Base-by-base conservation (phyloP, 30 jellyfish, hydroid and myxozoan genomes). In the Turritopsis rubra region DNA sequence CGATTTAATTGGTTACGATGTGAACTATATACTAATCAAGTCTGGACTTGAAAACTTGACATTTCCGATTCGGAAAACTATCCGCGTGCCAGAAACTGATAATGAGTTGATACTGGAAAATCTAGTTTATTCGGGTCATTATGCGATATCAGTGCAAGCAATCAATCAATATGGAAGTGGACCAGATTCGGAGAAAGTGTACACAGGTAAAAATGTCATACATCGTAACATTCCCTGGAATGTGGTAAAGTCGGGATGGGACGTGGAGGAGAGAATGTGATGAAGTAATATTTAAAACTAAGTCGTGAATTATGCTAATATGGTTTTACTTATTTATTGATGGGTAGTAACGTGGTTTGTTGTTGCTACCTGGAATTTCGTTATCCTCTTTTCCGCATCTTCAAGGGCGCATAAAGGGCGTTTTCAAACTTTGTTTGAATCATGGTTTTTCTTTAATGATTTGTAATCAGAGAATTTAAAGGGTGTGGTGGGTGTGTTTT, bases 91-190 rank as follows among this genome's bases (percentile, higher is more conserved):
- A n/a, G 77, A 23, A 23, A 8, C 28, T 19, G 31, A 68, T 8
- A 68, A 68, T 22, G 30, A 27, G 17, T 9, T 68, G 16, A 68
- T 27, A 68, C 28, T 68, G 30, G 30, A 68, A 7, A 27, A 68
- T 27, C 30, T 68, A 22, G 77, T 68, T n/a, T 68, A n/a, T 68
- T 68, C 77, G 28, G 77, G 77, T 68, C 77, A 68, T 1, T 68
- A 68, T 0, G 30, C 77, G 30, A 68, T 68, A 68, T n/a, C 28
- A n/a, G 77, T 68, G 30, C 77, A 68, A 27, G 77, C 77, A 8
- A 68, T 68, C 21, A 68, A 68, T 19, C 77, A 68, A 0, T 17
- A 68, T 22, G 77, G 77, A 19, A 9, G 16, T 9, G 77, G 77
- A 68, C 28, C 30, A n/a, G 22, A 7, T 23, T 68, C 77, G 30